Percentiles rank a stretch among this genome's conserved stretches.
phyloP scores from a whole-genome alignment of 2,888 invertebrate genomes.

The Nymphalis c-album region DNA sequence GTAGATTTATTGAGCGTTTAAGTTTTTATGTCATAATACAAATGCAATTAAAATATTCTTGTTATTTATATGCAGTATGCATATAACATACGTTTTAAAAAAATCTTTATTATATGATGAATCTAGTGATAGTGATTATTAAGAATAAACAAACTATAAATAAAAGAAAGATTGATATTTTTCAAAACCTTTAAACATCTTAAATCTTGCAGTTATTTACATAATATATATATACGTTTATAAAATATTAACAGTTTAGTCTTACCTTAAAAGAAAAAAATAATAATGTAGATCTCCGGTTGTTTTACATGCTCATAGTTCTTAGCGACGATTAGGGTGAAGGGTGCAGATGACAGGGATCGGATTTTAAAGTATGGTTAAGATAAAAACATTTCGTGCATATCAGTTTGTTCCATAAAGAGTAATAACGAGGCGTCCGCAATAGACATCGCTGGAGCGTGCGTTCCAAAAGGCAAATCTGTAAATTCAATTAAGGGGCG shows the following conservation, averaged over 20 bases:
- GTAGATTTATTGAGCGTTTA: neutral
- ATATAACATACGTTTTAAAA: too few species aligned
- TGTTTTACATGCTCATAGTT: neutral
- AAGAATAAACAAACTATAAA: too few species aligned
- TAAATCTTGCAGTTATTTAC: neutral
- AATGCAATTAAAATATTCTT: too few species aligned
- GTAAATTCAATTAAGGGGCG: slow-evolving; percentile 79
- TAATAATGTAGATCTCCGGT: too few species aligned
- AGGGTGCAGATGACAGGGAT: slow-evolving; percentile 1
- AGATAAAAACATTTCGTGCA: slow-evolving; percentile 52
- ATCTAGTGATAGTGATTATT: too few species aligned
- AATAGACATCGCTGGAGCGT: slow-evolving; percentile 65
- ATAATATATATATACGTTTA: neutral
- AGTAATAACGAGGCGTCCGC: slow-evolving; percentile 64
- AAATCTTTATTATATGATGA: too few species aligned
- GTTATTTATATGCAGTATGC: too few species aligned
- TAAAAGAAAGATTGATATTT: too few species aligned
- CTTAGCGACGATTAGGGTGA: neutral
- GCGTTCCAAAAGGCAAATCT: slow-evolving; percentile 78
- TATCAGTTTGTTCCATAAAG: slow-evolving; percentile 54
- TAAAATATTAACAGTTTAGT: too few species aligned
- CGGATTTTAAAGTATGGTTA: slow-evolving; percentile 43
- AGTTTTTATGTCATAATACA: neutral
- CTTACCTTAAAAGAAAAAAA: neutral
- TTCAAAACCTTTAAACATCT: too few species aligned